Conservation (phyloP, 2,797 vertebrate species). For the Xenopus petersii region DNA sequence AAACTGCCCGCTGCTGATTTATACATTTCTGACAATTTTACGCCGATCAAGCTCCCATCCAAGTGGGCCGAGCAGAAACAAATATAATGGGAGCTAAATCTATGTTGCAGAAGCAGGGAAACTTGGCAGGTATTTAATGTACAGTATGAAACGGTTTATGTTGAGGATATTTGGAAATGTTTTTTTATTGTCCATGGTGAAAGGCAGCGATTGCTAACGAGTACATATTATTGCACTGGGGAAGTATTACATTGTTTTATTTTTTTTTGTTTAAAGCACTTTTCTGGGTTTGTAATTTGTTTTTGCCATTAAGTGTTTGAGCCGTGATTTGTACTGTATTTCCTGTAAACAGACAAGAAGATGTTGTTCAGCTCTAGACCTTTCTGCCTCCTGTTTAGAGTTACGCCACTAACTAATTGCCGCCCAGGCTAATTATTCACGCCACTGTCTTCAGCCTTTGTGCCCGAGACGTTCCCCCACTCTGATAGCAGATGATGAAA, state of each 20-base stretch:
- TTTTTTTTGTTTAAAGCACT: neutral
- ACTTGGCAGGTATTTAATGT: neutral
- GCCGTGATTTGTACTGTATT: neutral
- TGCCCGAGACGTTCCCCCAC: too few species aligned
- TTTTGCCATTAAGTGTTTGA: neutral
- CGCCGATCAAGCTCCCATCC: neutral
- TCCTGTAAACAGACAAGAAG: conserved; percentile 1
- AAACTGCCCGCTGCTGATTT: too few species aligned
- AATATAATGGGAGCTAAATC: neutral
- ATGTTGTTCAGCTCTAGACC: conserved; percentile 9
- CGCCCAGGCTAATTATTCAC: neutral
- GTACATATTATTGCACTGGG: conserved; percentile 1
- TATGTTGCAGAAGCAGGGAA: neutral
- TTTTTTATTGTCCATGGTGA: neutral
- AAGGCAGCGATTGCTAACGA: neutral
- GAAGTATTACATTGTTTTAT: neutral
- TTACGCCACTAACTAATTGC: neutral
- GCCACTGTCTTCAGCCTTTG: neutral
- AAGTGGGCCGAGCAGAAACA: neutral
- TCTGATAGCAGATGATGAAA: neutral
- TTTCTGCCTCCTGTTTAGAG: conserved; percentile 6
- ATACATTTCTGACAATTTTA: neutral
- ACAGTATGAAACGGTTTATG: neutral
- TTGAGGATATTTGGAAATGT: neutral
- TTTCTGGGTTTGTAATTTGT: neutral